Base-by-base conservation (phyloP, 2,888 invertebrate species). In the Drosophila dives region DNA sequence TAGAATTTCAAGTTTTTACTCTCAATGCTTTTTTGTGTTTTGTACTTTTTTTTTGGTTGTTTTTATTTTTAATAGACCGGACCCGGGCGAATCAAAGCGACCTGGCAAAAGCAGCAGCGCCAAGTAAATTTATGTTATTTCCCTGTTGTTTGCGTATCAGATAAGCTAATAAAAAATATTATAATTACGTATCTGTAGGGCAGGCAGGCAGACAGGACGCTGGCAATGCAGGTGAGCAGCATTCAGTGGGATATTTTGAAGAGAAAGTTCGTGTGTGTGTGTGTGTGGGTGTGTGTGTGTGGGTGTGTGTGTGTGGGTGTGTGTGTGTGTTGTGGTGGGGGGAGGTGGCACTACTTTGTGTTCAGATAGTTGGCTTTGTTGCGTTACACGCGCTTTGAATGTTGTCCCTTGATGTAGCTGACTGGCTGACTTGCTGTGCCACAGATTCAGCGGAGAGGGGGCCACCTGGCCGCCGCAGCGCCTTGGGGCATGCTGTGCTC, bases 151-250 rank as follows among this genome's bases (percentile, higher is more conserved):
- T 85, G 81, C 86, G 65, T 88, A 92, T 91, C 92, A 92, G 92
- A 92, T 92, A 92, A 92, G 91, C 90, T 91, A 91, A 92, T 91
- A 91, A 92, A 92, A 92, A 91, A 92, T 91, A 91, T 92, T 92
- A 91, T 92, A 92, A 92, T 92, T 92, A 92, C 90, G 85, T 89
- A 86, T 85, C 81, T 81, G 83, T 77, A 79, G 80, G 71, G 71
- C 75, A 77, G 77, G 71, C 75, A 77, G 77, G 64, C 45, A 20
- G 45, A 45, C 20, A 45, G 45, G 45, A 48, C 51, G 62, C 48
- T 36, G 70, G 49, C 61, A 32, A 58, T 81, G 81, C 78, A 80
- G 67, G 75, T 61, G 32, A 33, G n/a, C 23, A 33, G n/a, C 23
- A 26, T 17, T 36, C 17, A 15, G 49, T 29, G 49, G n/a, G 36